phyloP scores from a whole-genome alignment of 2,797 vertebrate genomes.

The Myiotriccus ornatus region DNA sequence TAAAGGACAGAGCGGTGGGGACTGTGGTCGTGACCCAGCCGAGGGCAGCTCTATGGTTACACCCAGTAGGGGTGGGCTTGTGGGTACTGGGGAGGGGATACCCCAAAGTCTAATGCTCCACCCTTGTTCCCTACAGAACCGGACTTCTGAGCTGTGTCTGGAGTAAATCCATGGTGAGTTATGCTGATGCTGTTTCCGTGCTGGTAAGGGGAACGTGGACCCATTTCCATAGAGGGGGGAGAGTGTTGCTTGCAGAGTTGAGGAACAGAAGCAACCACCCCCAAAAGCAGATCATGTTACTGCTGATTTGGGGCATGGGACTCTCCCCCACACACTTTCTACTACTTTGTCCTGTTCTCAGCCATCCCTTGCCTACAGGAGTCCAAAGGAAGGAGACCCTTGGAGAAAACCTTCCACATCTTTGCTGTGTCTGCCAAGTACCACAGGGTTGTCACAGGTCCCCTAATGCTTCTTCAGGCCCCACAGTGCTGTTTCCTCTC shows the following conservation, averaged over 20 bases:
- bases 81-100: rapidly evolving
- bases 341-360: neutral
- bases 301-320: rapidly evolving
- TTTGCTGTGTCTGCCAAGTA: neutral
- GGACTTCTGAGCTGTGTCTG: conserved; percentile 25
- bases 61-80: rapidly evolving
- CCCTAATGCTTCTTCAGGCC: neutral
- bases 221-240: rapidly evolving
- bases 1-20: rapidly evolving
- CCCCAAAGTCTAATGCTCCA: rapidly evolving
- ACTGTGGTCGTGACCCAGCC: neutral
- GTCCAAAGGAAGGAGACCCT: neutral
- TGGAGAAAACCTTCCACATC: rapidly evolving
- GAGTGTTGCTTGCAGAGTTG: neutral
- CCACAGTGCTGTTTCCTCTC: rapidly evolving
- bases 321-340: neutral
- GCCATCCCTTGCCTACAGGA: neutral
- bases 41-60: neutral
- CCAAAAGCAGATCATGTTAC: neutral
- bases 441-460: rapidly evolving
- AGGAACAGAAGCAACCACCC: neutral
- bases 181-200: rapidly evolving
- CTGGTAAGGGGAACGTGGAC: rapidly evolving
- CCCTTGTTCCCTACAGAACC: conserved; percentile 46
- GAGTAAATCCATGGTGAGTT: conserved; percentile 26